These are phyloP conservation scores for Ciconia maguari DNA, from an alignment of 2,113 vertebrate genomes.

Conservation along the genomic window DNA sequence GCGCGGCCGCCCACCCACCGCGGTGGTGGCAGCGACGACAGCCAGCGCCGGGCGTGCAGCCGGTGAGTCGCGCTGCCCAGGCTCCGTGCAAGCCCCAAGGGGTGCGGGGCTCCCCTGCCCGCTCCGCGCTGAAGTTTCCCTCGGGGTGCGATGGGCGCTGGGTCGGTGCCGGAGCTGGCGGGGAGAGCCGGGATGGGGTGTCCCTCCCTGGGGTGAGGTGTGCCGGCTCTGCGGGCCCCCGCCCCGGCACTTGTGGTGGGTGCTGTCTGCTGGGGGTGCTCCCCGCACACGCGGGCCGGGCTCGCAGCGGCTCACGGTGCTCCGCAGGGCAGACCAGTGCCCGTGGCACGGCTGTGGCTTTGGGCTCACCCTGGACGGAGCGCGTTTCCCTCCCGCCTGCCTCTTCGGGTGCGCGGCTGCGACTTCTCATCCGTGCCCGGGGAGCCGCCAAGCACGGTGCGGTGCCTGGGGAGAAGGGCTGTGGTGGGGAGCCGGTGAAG, in stretches of 20 bases:
- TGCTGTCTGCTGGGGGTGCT: neutral
- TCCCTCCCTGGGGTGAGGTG: fast-evolving
- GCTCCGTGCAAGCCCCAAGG: constrained; percentile 28
- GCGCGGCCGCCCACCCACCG: neutral
- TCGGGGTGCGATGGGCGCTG: fast-evolving
- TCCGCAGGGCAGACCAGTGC: fast-evolving
- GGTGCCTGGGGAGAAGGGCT: neutral
- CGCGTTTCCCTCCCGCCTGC: fast-evolving
- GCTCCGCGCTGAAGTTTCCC: neutral
- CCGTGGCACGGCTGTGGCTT: fast-evolving
- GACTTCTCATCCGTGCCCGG: fast-evolving
- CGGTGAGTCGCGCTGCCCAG: constrained; percentile 54
- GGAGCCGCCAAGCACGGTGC: fast-evolving
- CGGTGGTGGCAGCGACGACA: constrained; percentile 14
- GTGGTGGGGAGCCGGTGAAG: fast-evolving
- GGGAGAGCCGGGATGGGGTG: neutral
- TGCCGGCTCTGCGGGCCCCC: fast-evolving
- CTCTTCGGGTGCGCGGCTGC: fast-evolving
- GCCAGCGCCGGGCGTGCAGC: constrained; percentile 40
- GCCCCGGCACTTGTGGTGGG: fast-evolving
- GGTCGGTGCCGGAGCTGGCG: fast-evolving
- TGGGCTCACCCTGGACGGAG: neutral
- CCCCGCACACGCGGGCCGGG: fast-evolving
- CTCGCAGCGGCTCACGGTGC: neutral
- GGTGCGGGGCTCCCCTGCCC: neutral